Percentiles rank a stretch among this genome's conserved stretches.
Conservation (phyloP, 64 coral and sea anemone genomes). For the Catalaphyllia jardinei region DNA sequence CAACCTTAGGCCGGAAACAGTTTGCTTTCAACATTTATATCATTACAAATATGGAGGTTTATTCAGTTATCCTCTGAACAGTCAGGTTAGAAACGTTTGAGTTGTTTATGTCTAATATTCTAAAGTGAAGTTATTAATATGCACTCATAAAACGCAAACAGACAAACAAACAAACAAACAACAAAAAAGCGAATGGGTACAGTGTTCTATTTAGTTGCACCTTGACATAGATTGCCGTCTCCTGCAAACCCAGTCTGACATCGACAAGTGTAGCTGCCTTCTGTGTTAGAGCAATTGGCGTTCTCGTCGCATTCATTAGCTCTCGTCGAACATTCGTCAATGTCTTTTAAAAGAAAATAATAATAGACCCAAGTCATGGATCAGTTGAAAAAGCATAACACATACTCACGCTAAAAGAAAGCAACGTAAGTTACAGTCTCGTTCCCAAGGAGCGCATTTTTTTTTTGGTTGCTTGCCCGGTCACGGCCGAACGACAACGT, state of each 20-base stretch:
- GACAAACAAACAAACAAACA: no score
- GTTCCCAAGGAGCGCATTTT: no score
- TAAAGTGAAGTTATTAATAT: no score
- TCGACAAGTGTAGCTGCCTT: conserved; percentile 33
- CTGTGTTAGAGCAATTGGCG: conserved; percentile 44
- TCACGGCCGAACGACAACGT: no score
- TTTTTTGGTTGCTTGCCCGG: no score
- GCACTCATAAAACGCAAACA: no score
- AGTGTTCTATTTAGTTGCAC: neutral
- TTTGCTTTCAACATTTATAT: no score
- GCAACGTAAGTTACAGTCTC: no score
- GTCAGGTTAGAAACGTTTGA: neutral
- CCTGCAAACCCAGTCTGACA: conserved; percentile 44
- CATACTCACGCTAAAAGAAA: neutral
- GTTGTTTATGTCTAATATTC: neutral
- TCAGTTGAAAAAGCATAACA: neutral
- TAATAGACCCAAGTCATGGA: neutral
- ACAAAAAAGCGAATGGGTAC: no score
- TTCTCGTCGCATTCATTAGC: conserved; percentile 30
- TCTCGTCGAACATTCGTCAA: conserved; percentile 46
- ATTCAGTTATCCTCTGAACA: no score
- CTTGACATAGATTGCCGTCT: conserved; percentile 42
- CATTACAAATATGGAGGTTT: no score
- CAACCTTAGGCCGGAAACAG: no score
- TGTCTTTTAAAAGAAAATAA: conserved; percentile 10